Evolutionary conservation across 1,140 invertebrate species (phyloP), one percentile per base, ranked within the genome.

Genomic region (Penaeus vannamei): DNA sequence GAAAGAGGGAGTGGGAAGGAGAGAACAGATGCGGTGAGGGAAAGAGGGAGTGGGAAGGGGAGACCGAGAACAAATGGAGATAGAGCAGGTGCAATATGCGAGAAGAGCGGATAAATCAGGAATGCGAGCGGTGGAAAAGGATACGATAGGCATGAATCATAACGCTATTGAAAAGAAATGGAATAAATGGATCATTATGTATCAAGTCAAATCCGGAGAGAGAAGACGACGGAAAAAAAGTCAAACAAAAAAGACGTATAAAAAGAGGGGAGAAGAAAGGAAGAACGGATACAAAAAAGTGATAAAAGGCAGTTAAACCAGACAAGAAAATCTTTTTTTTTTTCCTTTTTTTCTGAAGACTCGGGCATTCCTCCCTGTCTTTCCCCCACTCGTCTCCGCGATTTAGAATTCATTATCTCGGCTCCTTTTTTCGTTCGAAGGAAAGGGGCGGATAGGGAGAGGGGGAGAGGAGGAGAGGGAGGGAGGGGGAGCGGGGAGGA

Each of bases 361-460:
- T 53, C 36, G 69, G 36, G 36, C 46, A 26, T 60, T 83, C 42
- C 29, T 83, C 80, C 26, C 53, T 60, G 19, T 32, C 80, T 62
- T 46, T 62, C 80, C 32, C 29, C 26, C 76, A 46, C 23, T 53
- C 59, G 53, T 36, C 29, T n/a, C n/a, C 59, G 36, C 72, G 72
- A 76, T 32, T 76, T 29, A 76, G 72, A 76, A 76, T 76, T 76
- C 72, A 76, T 76, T 76, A 76, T 76, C 29, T 76, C 29, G 72
- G 72, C 42, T 36, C 72, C 23, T 26, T 36, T 36, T 32, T 76
- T 76, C 72, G 29, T 76, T 26, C n/a, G 72, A 76, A 36, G 42
- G 72, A 76, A 36, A 76, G 72, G 42, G 72, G 42, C 29, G 42
- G 72, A 76, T 29, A 76, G 72, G 42, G 72, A 76, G 72, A 29